Evolutionary conservation across 2,113 vertebrate species (phyloP).

Genomic region (Lasiurus borealis): DNA sequence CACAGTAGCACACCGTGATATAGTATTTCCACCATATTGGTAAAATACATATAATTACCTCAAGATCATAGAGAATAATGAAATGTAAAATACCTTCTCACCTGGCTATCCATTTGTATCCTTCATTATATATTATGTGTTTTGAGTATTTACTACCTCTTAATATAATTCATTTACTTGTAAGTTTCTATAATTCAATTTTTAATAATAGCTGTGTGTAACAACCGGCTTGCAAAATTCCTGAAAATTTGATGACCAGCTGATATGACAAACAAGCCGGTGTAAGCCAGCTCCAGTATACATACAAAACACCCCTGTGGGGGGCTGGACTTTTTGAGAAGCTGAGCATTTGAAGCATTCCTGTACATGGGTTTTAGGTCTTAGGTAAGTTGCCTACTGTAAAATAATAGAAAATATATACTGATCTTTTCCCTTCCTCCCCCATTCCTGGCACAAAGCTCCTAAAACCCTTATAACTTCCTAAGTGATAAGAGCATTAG

Average conservation of each 20-base stretch:
- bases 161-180: neutral
- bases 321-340: neutral
- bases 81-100: neutral
- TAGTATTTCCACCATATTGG: neutral
- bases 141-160: constrained; percentile 5
- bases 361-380: neutral
- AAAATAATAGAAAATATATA: neutral
- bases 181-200: too few species aligned
- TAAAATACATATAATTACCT: neutral
- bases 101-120: too few species aligned
- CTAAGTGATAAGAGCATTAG: neutral
- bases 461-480: neutral
- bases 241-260: neutral
- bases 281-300: neutral
- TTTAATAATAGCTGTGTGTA: neutral
- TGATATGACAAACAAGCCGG: neutral
- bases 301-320: accelerated
- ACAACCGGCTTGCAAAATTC: neutral
- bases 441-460: neutral
- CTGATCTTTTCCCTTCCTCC: neutral
- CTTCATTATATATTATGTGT: neutral
- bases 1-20: accelerated
- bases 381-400: neutral
- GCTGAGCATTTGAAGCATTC: neutral
- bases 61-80: neutral